phyloP scores from a whole-genome alignment of 2,888 invertebrate genomes.

The Parnassius smintheus region DNA sequence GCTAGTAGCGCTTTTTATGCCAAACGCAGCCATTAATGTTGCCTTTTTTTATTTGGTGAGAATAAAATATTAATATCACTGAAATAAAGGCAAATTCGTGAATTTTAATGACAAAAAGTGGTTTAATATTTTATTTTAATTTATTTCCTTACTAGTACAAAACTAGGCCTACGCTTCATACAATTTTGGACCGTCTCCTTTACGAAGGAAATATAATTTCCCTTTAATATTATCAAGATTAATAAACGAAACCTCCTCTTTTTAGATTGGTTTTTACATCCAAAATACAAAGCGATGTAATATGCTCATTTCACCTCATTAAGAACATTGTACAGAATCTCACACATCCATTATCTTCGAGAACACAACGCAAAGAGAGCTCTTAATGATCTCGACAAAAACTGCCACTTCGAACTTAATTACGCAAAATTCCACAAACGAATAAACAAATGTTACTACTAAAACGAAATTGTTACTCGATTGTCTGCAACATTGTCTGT shows the following conservation, averaged over 20 bases:
- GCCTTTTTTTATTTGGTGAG: no score
- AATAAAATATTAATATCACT: no score
- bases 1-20: no score
- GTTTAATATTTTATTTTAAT: no score
- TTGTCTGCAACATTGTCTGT: constrained; percentile 55
- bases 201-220: no score
- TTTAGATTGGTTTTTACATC: constrained; percentile 8
- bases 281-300: constrained; percentile 9
- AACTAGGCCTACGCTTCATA: no score
- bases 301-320: constrained; percentile 53
- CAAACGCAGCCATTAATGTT: no score
- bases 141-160: no score
- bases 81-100: no score
- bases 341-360: constrained; percentile 45
- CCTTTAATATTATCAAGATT: no score
- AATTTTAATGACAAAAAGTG: no score
- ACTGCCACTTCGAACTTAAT: constrained; percentile 71
- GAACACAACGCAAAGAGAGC: constrained; percentile 46
- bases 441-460: constrained; percentile 45
- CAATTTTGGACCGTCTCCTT: no score
- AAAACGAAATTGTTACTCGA: constrained; percentile 39
- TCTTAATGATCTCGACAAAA: constrained; percentile 63
- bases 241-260: neutral
- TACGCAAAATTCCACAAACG: constrained; percentile 72
- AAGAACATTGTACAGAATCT: constrained; percentile 60